A percentile compares a stretch with the other conserved stretches of the same genome.
phyloP scores from a whole-genome alignment of 2,888 invertebrate genomes.

The Acrobasis consociella region DNA sequence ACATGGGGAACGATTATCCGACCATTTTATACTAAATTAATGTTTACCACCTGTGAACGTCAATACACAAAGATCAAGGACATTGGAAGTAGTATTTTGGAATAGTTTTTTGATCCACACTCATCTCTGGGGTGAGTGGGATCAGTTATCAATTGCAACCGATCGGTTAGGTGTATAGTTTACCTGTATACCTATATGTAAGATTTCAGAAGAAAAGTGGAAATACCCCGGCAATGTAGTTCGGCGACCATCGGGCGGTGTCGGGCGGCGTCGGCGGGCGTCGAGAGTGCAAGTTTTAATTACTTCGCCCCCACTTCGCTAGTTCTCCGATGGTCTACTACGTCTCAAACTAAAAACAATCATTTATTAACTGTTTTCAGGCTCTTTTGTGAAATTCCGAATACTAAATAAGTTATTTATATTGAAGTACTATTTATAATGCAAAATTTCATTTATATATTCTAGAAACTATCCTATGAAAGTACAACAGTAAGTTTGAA shows the following conservation, averaged over 20 bases:
- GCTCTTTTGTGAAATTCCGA: slow-evolving; percentile 52
- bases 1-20: too few species aligned
- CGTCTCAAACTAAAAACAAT: slow-evolving; percentile 69
- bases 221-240: background rate
- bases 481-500: too few species aligned
- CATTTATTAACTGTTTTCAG: slow-evolving; percentile 64
- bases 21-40: too few species aligned
- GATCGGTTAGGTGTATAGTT: too few species aligned
- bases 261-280: slow-evolving; percentile 28
- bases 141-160: too few species aligned
- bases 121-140: too few species aligned
- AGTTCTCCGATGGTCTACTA: slow-evolving; percentile 64
- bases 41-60: too few species aligned
- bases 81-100: too few species aligned
- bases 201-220: background rate
- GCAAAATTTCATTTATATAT: background rate
- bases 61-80: too few species aligned
- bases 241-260: slow-evolving; percentile 1
- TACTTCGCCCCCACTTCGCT: slow-evolving; percentile 67
- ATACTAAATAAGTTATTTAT: slow-evolving; percentile 41
- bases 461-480: background rate
- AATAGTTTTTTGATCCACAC: too few species aligned
- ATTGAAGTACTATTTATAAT: background rate
- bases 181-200: background rate
- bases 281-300: slow-evolving; percentile 70